Conservation (phyloP, 2,888 invertebrate genomes). For the Cerceris ruficornis region DNA sequence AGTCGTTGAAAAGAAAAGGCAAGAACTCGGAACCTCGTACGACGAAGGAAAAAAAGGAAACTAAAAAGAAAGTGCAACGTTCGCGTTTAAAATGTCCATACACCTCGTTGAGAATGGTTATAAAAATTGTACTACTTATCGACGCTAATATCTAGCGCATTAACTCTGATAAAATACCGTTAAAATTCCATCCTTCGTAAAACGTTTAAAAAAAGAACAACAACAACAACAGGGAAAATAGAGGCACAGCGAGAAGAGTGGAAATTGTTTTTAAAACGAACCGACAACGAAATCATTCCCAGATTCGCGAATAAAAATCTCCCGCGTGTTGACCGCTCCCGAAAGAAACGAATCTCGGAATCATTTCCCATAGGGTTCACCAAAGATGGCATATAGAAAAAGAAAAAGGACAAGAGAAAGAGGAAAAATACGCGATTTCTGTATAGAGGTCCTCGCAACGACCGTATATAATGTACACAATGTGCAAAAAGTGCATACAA, state of each 20-base stretch:
- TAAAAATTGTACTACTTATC: not conserved
- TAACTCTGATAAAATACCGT: not conserved
- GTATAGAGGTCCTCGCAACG: slow-evolving; percentile 46
- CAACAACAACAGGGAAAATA: slow-evolving; percentile 13
- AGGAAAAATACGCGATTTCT: slow-evolving; percentile 40
- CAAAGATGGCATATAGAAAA: not conserved
- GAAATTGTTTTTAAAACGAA: not conserved
- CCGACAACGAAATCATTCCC: not conserved
- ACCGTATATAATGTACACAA: slow-evolving; percentile 54
- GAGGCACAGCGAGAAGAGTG: not conserved
- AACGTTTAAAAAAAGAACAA: not conserved
- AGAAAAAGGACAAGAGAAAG: slow-evolving; percentile 1
- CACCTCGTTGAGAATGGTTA: not conserved
- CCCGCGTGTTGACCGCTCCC: not conserved
- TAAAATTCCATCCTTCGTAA: slow-evolving; percentile 2
- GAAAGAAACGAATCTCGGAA: not conserved
- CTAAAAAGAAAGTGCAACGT: not conserved
- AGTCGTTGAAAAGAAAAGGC: slow-evolving; percentile 33
- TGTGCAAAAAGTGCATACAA: slow-evolving; percentile 57
- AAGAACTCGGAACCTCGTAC: slow-evolving; percentile 18
- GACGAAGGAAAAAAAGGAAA: not conserved
- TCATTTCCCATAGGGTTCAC: not conserved
- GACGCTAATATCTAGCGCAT: not conserved
- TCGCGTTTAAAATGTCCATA: not conserved
- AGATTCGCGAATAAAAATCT: not conserved